Conservation (phyloP, 2,888 invertebrate genomes). For the Callimorpha dominula region DNA sequence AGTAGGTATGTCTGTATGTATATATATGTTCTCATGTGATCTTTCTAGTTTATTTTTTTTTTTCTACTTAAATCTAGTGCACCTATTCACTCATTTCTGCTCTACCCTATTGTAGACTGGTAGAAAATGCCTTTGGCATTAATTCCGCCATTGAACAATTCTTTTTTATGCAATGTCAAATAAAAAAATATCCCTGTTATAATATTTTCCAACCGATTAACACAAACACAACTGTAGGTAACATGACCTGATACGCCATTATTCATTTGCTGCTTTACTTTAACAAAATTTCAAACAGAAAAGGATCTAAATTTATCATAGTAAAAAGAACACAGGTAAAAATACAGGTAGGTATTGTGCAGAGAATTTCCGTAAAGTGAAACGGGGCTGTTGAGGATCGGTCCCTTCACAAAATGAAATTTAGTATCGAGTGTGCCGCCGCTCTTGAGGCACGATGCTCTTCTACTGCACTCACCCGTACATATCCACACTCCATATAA, state of each 20-base stretch:
- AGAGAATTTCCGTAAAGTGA: constrained; percentile 56
- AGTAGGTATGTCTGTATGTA: no score
- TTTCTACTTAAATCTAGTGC: no score
- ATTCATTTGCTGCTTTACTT: neutral
- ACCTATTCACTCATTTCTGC: no score
- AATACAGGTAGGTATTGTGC: constrained; percentile 32
- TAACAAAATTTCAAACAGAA: constrained; percentile 1
- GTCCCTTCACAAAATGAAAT: constrained; percentile 68
- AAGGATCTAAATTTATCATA: constrained; percentile 23
- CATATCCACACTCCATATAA: constrained; percentile 8
- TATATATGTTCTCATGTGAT: no score
- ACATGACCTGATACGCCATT: constrained; percentile 1
- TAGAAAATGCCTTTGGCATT: no score
- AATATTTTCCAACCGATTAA: constrained; percentile 29
- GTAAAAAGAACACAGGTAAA: constrained; percentile 20
- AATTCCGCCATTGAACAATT: no score
- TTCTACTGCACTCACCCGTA: constrained; percentile 16
- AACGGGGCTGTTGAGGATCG: constrained; percentile 61
- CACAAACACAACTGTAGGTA: neutral
- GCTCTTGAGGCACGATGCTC: constrained; percentile 30
- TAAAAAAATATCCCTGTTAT: no score
- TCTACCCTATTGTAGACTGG: no score
- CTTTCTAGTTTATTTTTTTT: no score
- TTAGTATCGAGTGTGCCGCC: constrained; percentile 60
- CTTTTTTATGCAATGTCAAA: no score